These are phyloP conservation scores for Malurus cyaneus DNA, from an alignment of 2,113 vertebrate genomes.

Conservation along the genomic window DNA sequence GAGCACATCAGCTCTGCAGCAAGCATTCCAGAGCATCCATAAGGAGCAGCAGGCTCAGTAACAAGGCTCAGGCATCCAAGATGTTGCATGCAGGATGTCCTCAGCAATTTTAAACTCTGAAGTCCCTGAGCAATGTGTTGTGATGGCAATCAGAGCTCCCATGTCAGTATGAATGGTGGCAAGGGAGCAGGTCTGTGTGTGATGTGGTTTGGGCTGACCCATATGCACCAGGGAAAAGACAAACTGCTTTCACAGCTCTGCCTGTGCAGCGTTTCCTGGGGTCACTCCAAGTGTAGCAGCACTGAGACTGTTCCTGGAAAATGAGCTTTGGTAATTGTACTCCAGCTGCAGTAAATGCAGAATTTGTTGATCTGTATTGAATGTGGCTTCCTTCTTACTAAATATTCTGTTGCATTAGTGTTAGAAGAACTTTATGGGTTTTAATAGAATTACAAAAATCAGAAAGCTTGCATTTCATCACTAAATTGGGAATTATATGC, in stretches of 20 bases:
- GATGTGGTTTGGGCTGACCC: neutral
- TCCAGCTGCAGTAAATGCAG: neutral
- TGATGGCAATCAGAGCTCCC: neutral
- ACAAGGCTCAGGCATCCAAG: neutral
- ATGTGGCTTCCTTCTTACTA: neutral
- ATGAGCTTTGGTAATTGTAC: neutral
- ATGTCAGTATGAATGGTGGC: neutral
- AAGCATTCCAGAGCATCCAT: neutral
- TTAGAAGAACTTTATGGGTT: neutral
- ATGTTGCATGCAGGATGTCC: rapidly evolving
- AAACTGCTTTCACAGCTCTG: neutral
- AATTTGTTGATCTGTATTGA: neutral
- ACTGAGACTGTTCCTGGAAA: neutral
- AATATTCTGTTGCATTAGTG: neutral
- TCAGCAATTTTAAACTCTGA: neutral
- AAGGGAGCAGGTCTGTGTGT: neutral
- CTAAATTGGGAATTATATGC: neutral
- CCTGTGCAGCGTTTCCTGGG: neutral
- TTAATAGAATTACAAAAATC: neutral
- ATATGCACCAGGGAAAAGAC: neutral
- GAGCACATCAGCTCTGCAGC: neutral
- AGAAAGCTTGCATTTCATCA: neutral
- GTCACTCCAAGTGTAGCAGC: neutral
- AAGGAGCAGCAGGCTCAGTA: neutral
- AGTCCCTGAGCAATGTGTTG: neutral